Evolutionary conservation across 1,140 invertebrate genomes (phyloP), one percentile per base, ranked within the genome.

Genomic region (honey bee (Apis mellifera)): DNA sequence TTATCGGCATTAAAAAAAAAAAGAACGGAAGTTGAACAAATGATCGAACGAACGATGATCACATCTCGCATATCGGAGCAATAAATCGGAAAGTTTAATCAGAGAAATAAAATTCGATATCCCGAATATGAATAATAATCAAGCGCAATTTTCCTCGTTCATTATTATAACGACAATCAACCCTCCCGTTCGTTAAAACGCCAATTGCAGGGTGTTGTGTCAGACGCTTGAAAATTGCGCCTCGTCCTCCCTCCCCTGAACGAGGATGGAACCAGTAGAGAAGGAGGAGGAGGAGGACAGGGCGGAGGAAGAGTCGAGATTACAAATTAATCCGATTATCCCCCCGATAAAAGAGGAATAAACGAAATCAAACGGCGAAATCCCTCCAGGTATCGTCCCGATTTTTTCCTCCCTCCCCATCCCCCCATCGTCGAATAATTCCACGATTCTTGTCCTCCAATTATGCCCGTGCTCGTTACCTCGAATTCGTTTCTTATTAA

Each of bases 281-380:
- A n/a, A n/a, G n/a, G n/a, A n/a, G n/a, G n/a, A n/a, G 32, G 32
- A 42, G 9, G 42, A 26, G 12, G 32, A 48, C 2, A 8, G 2
- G 21, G 5, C 3, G 42, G 19, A 9, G 26, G n/a, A 54, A 62
- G 55, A 57, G 26, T 59, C 64, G 72, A 32, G 54, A 50, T 59
- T 59, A 76, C 79, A 59, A 59, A 76, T 57, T 52, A 82, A 76
- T 76, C 55, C 64, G 62, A 75, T 82, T 82, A 82, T 76, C 54
- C 21, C 72, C 54, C 4, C 19, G 9, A 13, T 32, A 15, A 64
- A 79, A 55, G 2, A 9, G 32, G 57, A 48, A 60, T 54, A 81
- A 62, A 26, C 54, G 62, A 76, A 81, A 50, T 52, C 60, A 79
- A 74, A 76, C 48, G 68, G 55, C 62, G 32, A 55, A 76, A 66